A percentile compares a stretch with the other conserved stretches of the same genome.
Conservation (phyloP, 2,797 vertebrate genomes). For the Arnoldichthys spilopterus region DNA sequence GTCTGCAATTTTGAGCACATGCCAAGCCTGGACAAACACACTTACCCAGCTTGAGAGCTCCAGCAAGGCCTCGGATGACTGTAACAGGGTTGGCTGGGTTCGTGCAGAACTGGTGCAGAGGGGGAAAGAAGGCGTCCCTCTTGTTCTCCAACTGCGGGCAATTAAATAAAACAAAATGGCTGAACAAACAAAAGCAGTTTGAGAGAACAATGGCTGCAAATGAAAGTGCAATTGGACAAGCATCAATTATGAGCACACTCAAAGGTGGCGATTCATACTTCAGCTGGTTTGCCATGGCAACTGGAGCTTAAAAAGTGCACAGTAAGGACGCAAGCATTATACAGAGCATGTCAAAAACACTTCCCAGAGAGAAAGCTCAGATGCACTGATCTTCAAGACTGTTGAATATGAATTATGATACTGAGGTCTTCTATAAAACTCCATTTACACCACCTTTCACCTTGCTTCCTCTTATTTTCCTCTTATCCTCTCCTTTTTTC, state of each 20-base stretch:
- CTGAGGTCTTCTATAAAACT: too few species aligned
- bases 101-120: slow-evolving; percentile 99
- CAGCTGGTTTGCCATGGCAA: slow-evolving; percentile 26
- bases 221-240: slow-evolving; percentile 3
- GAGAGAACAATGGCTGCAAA: background rate
- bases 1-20: too few species aligned
- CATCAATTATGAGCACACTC: slow-evolving; percentile 1
- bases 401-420: too few species aligned
- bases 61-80: slow-evolving; percentile 98
- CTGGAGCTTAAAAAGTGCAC: background rate
- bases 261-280: slow-evolving; percentile 10
- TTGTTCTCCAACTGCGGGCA: slow-evolving; percentile 93
- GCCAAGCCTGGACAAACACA: slow-evolving; percentile 13
- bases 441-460: background rate
- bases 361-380: background rate
- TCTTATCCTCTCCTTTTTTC: too few species aligned
- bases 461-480: background rate
- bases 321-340: background rate
- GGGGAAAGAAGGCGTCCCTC: slow-evolving; percentile 97
- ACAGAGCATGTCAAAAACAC: background rate
- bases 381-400: too few species aligned
- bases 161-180: slow-evolving; percentile 12
- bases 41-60: slow-evolving; percentile 92
- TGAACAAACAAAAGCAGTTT: background rate
- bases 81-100: slow-evolving; percentile 98